Base-by-base conservation (phyloP, 2,113 vertebrate genomes). In the Spizaetus ornatus region DNA sequence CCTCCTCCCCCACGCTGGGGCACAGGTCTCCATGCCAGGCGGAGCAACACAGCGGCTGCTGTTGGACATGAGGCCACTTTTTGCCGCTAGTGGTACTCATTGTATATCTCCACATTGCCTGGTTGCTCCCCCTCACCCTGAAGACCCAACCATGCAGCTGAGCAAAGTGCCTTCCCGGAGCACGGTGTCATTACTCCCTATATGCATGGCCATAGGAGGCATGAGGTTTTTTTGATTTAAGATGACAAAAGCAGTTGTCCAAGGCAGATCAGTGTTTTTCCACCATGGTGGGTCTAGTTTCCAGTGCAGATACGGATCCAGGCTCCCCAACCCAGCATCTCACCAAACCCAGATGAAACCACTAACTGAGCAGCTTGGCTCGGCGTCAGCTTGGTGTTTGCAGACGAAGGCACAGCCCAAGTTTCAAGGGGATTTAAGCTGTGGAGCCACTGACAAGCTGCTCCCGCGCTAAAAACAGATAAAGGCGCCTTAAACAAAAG, bases 31-130 rank as follows among this genome's bases (percentile, higher is more conserved):
- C 19, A 13, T 0, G 25, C 12, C 16, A 31, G 71, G 79, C 47
- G 79, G 66, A 69, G 74, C n/a, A 63, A 59, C 2, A 14, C 55
- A 73, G 81, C 1, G 4, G 36, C 47, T 63, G 34, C 45, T 40
- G 12, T 25, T 45, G 69, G 40, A 36, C 66, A 72, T 0, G 1
- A 65, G 58, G 67, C 13, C 86, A 73, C 31, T 47, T 82, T 2
- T 17, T 70, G 79, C 45, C 4, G 3, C 82, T 63, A 0, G 0
- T 43, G 66, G 31, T 9, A 18, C 48, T 58, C 58, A 3, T 5
- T 36, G 56, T 14, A 1, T 6, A 7, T 59, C 82, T 83, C 62
- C 63, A 25, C 3, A 1, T 22, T 43, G 58, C 26, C 58, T 61
- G 26, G 5, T 8, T 65, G 32, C 6, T 66, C 22, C 61, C 88